Evolutionary conservation across 2,113 vertebrate genomes (phyloP).

Genomic region (Pachyramphus minor): DNA sequence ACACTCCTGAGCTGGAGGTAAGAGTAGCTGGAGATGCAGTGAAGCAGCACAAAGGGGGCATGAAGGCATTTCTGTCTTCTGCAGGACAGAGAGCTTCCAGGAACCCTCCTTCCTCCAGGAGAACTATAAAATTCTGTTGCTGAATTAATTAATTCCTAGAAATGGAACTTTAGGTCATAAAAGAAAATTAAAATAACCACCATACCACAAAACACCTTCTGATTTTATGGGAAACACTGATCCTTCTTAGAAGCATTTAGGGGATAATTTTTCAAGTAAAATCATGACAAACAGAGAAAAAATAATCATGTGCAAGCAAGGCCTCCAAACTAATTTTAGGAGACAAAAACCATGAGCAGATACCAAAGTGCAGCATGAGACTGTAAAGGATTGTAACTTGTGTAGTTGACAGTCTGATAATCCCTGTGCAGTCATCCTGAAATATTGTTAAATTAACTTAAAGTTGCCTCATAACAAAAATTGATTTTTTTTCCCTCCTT

Average conservation of each 20-base stretch:
- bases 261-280: neutral
- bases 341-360: neutral
- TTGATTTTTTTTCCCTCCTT: neutral
- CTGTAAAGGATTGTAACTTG: neutral
- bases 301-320: neutral
- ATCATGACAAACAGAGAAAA: neutral
- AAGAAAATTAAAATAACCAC: neutral
- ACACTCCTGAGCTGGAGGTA: neutral
- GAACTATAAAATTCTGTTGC: neutral
- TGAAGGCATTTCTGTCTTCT: neutral
- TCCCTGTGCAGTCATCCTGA: neutral
- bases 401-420: neutral
- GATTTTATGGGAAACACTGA: neutral
- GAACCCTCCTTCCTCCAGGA: neutral
- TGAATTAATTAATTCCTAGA: neutral
- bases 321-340: neutral
- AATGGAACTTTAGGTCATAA: neutral
- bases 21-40: neutral
- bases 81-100: neutral
- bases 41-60: neutral
- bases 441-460: constrained; percentile 24
- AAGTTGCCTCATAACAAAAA: constrained; percentile 3
- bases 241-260: neutral
- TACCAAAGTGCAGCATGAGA: neutral
- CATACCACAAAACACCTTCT: neutral